Percentiles rank a stretch among this genome's conserved stretches.
Conservation (phyloP, 1,140 invertebrate species). For the Babylonia areolata region DNA sequence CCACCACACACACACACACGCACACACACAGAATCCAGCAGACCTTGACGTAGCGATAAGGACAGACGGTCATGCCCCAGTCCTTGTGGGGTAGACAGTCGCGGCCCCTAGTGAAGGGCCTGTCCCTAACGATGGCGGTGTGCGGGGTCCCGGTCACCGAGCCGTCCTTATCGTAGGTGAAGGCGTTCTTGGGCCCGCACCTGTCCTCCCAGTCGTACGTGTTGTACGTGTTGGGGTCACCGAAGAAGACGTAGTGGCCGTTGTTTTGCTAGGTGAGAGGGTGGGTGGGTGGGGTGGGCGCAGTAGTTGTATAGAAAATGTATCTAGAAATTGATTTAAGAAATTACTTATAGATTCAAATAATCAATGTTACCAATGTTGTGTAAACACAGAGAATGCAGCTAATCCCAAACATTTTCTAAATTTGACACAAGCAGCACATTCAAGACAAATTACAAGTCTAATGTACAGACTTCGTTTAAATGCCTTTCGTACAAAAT, state of each 20-base stretch:
- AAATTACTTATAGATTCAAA: no score
- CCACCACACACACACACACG: no score
- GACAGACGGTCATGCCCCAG: slow-evolving; percentile 41
- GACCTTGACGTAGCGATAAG: slow-evolving; percentile 43
- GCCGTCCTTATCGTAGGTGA: slow-evolving; percentile 33
- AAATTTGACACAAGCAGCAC: no score
- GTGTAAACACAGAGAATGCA: no score
- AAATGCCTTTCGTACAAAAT: no score
- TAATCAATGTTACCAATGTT: no score
- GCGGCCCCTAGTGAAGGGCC: slow-evolving; percentile 21
- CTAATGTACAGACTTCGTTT: no score
- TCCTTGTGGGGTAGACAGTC: slow-evolving; percentile 20
- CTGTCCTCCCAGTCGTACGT: slow-evolving; percentile 29
- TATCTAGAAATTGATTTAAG: no score
- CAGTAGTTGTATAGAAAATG: no score
- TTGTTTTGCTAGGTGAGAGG: background rate
- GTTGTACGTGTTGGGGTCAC: slow-evolving; percentile 14
- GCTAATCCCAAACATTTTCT: no score
- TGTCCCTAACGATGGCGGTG: slow-evolving; percentile 28
- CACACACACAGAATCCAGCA: background rate
- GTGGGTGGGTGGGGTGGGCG: no score
- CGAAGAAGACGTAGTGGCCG: slow-evolving; percentile 29
- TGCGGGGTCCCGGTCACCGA: slow-evolving; percentile 30
- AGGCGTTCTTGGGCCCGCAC: slow-evolving; percentile 29
- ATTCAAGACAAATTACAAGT: no score